Base-by-base conservation (phyloP, 2,113 vertebrate species). In the Andinoacara biseriatus region DNA sequence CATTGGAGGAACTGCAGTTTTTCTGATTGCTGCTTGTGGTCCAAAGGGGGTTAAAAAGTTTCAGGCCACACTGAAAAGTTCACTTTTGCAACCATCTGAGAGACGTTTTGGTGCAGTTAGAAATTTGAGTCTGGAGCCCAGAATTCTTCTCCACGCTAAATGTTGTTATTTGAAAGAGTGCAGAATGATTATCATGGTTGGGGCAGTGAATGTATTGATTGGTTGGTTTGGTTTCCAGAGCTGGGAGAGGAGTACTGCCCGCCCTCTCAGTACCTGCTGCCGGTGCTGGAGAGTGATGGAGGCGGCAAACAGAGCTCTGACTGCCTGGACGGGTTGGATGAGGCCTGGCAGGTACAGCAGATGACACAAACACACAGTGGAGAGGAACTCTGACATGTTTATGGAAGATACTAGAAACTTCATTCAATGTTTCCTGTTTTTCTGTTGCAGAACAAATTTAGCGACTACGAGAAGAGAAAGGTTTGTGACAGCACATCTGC, bases 381-480 rank as follows among this genome's bases (percentile, higher is more conserved):
- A 69, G 26, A 52, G 5, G 0, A n/a, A 31, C 65, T n/a, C 31
- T 57, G 52, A 35, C 15, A 10, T 20, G 18, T 15, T 59, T 11
- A 46, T 69, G 33, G 49, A 20, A 56, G 43, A 46, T 35, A 35
- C 4, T 43, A 3, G 1, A 63, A 58, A 13, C 14, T 10, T 81
- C 2, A 80, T 24, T 78, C 22, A 54, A 0, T 14, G 1, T 88
- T 14, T 62, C 20, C 2, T 72, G 69, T 5, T 38, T 85, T 76
- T 96, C 87, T 69, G 88, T 94, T 95, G 84, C 96, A 99, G 98
- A 97, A 91, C 80, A 98, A 96, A 83, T 98, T 99, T 92, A 96
- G 95, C 57, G 97, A 98, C 90, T 99, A 98, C 0, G 97, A 98
- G 92, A 99, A 95, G 94, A 97, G 94, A 87, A 99, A 98, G 97